Conservation (phyloP, 1,140 invertebrate species). For the Oryctes rhinoceros region DNA sequence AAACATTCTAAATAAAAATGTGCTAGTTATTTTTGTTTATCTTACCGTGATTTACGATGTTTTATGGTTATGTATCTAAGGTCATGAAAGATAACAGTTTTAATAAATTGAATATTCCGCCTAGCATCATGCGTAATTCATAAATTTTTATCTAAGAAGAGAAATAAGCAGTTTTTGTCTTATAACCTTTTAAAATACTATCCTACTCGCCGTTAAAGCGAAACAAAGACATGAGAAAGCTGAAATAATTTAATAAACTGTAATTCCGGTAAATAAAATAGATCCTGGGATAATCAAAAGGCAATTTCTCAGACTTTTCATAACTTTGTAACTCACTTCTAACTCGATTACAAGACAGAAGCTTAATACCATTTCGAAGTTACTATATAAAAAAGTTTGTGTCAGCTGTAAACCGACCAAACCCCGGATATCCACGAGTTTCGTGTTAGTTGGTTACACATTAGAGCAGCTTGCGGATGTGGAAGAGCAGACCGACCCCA, state of each 20-base stretch:
- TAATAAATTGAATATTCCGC: too few relatives aligned
- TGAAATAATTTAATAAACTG: constrained; percentile 26
- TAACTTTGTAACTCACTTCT: constrained; percentile 37
- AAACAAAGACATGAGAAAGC: background rate
- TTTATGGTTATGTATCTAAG: too few relatives aligned
- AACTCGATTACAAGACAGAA: constrained; percentile 26
- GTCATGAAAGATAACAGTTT: too few relatives aligned
- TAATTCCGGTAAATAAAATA: background rate
- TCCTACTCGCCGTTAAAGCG: background rate
- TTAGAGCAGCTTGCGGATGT: constrained; percentile 16
- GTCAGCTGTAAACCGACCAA: constrained; percentile 27
- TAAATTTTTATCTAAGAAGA: too few relatives aligned
- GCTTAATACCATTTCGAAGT: constrained; percentile 36
- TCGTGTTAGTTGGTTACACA: constrained; percentile 18
- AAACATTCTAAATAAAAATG: too few relatives aligned
- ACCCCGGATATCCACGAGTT: constrained; percentile 1
- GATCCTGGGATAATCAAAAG: constrained; percentile 32
- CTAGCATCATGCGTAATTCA: too few relatives aligned
- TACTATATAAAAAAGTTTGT: constrained; percentile 35
- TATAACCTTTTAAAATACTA: background rate
- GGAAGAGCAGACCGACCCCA: constrained; percentile 11
- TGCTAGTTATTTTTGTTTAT: too few relatives aligned
- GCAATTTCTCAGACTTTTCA: constrained; percentile 24
- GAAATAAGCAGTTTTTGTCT: too few relatives aligned
- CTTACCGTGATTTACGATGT: too few relatives aligned